Evolutionary conservation across 1,140 invertebrate species (phyloP).

Genomic region (Catajapyx aquilonaris): DNA sequence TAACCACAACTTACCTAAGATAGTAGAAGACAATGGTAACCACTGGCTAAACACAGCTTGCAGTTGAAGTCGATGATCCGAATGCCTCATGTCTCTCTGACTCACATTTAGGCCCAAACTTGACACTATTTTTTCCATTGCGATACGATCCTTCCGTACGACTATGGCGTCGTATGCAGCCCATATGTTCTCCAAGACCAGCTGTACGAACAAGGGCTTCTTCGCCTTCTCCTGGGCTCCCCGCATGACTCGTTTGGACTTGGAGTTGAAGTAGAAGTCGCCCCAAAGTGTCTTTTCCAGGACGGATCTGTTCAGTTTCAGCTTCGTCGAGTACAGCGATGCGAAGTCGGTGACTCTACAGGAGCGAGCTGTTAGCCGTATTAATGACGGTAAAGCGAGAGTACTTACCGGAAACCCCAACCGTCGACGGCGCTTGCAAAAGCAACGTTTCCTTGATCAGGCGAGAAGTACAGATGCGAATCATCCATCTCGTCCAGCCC

Average conservation of each 20-base stretch:
- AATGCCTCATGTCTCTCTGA: conserved; percentile 50
- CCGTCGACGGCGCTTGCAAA: conserved; percentile 92
- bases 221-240: conserved; percentile 89
- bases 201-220: conserved; percentile 86
- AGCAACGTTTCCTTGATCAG: conserved; percentile 82
- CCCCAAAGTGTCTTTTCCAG: conserved; percentile 77
- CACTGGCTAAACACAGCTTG: conserved; percentile 69
- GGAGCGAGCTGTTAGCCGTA: too few relatives aligned
- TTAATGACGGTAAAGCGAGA: too few relatives aligned
- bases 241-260: conserved; percentile 65
- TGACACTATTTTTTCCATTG: conserved; percentile 54
- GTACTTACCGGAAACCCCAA: conserved; percentile 79
- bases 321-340: conserved; percentile 55
- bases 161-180: conserved; percentile 66
- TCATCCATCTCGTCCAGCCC: conserved; percentile 72
- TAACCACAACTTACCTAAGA: conserved; percentile 32
- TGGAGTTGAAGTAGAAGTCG: conserved; percentile 78
- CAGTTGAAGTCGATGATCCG: conserved; percentile 52
- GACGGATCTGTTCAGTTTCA: conserved; percentile 34
- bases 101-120: conserved; percentile 61
- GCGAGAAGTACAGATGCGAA: conserved; percentile 74
- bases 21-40: conserved; percentile 62
- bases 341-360: conserved; percentile 73
- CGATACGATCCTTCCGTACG: conserved; percentile 55
- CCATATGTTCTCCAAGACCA: conserved; percentile 90